Evolutionary conservation across 2,797 vertebrate species (phyloP), one percentile per base, ranked within the genome.

Genomic region (Acipenser oxyrinchus): DNA sequence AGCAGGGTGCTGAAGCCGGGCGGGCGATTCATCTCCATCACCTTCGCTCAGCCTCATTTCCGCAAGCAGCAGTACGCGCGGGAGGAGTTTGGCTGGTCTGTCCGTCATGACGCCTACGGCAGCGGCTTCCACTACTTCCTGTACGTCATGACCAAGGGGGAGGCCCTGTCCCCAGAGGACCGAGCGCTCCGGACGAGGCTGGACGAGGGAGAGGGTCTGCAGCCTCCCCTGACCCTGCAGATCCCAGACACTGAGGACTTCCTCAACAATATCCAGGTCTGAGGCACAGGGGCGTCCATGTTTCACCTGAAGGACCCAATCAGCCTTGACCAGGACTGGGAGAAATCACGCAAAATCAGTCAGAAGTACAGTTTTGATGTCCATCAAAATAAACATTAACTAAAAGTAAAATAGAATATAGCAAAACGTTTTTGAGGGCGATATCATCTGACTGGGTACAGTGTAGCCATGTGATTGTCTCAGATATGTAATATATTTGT

Each of bases 11-110:
- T 98, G 76, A 86, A 87, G 69, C 88, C 91, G 0, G 83, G 81
- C 18, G 94, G 95, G 55, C 88, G 87, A 12, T 98, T 98, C 65
- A 69, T 95, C 77, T 98, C 95, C 0, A 77, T 97, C 72, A 94
- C 93, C 58, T 95, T 94, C 1, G 86, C 92, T 0, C 91, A 92
- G 58, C 95, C 95, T 0, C 89, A 94, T 74, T 94, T 97, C 83
- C 91, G 94, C 68, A 88, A 87, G 69, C 88, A 83, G 51, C 87
- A 94, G 72, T 94, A 94, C 0, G 94, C 95, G 51, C 90, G 88
- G 68, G 65, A 73, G 0, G 75, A 72, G 65, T 98, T 95, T 0
- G 77, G 81, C 74, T 97, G 95, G 95, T 96, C 94, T 3, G 77
- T 96, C 73, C 82, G 69, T 62, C 90, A 92, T 6, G 66, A 82